Evolutionary conservation across 2,888 invertebrate genomes (phyloP).

Genomic region (Cephus spinipes): DNA sequence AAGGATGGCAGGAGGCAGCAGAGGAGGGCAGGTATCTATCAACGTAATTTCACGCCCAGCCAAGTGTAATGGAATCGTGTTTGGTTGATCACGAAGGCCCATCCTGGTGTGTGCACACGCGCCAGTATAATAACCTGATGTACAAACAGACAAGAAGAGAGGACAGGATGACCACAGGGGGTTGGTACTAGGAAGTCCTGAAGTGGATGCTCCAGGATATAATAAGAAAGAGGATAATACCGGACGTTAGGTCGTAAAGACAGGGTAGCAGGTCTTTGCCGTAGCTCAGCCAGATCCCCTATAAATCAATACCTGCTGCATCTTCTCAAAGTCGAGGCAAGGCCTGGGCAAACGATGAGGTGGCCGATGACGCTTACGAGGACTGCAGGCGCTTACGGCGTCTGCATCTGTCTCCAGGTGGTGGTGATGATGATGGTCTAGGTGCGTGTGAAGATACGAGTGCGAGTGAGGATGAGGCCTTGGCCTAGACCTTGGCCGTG

Average conservation of each 20-base stretch:
- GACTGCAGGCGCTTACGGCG: slow-evolving; percentile 72
- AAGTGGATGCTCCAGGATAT: too few relatives aligned
- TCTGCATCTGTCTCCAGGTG: slow-evolving; percentile 48
- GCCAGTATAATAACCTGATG: slow-evolving; percentile 21
- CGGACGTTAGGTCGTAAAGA: too few relatives aligned
- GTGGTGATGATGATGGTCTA: slow-evolving; percentile 65
- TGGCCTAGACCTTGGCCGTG: slow-evolving; percentile 63
- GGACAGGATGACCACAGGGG: too few relatives aligned
- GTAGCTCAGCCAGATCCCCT: too few relatives aligned
- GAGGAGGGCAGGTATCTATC: slow-evolving; percentile 19
- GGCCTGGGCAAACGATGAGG: slow-evolving; percentile 77
- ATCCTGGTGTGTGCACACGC: slow-evolving; percentile 22
- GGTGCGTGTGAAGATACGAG: slow-evolving; percentile 63
- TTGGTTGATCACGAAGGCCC: slow-evolving; percentile 30
- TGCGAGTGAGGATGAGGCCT: slow-evolving; percentile 66
- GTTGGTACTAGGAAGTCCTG: too few relatives aligned
- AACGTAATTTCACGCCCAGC: slow-evolving; percentile 33
- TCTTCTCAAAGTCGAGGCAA: slow-evolving; percentile 95
- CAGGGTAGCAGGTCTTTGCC: too few relatives aligned
- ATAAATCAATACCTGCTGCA: slow-evolving; percentile 83
- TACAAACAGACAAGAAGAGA: neutral
- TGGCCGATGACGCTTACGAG: slow-evolving; percentile 69
- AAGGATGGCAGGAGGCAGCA: neutral
- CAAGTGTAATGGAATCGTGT: slow-evolving; percentile 35
- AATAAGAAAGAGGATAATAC: too few relatives aligned